Evolutionary conservation across 2,888 invertebrate genomes (phyloP).

Genomic region (Slavum lentiscoides): DNA sequence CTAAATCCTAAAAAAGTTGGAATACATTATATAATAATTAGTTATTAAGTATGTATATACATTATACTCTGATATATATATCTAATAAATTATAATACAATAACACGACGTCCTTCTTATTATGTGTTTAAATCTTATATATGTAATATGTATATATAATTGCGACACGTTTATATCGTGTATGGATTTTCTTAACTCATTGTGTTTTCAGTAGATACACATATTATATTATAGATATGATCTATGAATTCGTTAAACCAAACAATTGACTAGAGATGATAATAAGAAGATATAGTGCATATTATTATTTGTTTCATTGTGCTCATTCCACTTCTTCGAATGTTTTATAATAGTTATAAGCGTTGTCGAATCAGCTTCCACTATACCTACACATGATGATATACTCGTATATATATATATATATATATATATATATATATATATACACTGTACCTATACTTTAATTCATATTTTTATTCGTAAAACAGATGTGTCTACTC

Average conservation of each 20-base stretch:
- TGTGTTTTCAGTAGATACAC: too few species aligned
- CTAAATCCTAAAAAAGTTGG: too few species aligned
- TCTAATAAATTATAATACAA: too few species aligned
- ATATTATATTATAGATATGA: too few species aligned
- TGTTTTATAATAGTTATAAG: background rate
- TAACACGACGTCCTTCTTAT: background rate
- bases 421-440: too few species aligned
- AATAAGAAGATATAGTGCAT: background rate
- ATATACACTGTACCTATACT: background rate
- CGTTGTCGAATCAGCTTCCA: background rate
- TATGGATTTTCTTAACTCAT: background rate
- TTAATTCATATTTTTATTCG: background rate
- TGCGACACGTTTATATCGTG: background rate
- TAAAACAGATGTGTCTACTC: conserved; percentile 16
- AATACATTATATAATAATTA: too few species aligned
- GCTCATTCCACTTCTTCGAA: background rate
- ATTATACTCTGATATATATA: too few species aligned
- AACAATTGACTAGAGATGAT: conserved; percentile 18
- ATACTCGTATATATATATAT: too few species aligned
- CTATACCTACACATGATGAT: too few species aligned
- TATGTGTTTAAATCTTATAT: too few species aligned
- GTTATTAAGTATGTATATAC: too few species aligned
- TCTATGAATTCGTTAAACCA: background rate
- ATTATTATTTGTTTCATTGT: conserved; percentile 16
- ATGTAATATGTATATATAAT: too few species aligned